phyloP scores from a whole-genome alignment of 2,797 vertebrate genomes.

The Amniataba percoides region DNA sequence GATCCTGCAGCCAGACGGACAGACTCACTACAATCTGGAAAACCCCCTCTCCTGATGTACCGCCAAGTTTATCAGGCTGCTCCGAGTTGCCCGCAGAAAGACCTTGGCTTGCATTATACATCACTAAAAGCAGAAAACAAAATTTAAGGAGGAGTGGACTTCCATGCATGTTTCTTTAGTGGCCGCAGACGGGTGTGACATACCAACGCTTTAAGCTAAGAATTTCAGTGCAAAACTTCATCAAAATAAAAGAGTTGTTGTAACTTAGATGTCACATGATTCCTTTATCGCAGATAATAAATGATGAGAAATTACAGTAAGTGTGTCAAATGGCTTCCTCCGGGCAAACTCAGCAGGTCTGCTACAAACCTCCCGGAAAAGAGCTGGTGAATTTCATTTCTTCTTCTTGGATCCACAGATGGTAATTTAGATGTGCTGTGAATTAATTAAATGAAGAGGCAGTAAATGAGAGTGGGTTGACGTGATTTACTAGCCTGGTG shows the following conservation, averaged over 20 bases:
- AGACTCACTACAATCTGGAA: conserved; percentile 56
- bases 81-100: conserved; percentile 11
- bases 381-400: conserved; percentile 46
- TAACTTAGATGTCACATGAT: background rate
- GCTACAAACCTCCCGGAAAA: conserved; percentile 26
- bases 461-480: conserved; percentile 56
- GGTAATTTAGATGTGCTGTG: conserved; percentile 59
- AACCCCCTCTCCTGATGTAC: conserved; percentile 47
- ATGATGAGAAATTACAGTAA: conserved; percentile 27
- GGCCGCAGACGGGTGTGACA: background rate
- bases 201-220: background rate
- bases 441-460: conserved; percentile 69
- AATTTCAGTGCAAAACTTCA: background rate
- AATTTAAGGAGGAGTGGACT: background rate
- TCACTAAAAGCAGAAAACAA: background rate
- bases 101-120: background rate
- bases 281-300: conserved; percentile 1
- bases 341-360: conserved; percentile 28
- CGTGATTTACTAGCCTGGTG: conserved; percentile 67
- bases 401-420: conserved; percentile 59
- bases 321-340: conserved; percentile 50
- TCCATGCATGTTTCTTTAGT: background rate
- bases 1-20: conserved; percentile 53
- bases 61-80: conserved; percentile 47
- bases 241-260: background rate